Evolutionary conservation across 2,888 invertebrate genomes (phyloP), one percentile per base, ranked within the genome.

Genomic region (Rhimphoctona megacephalus): DNA sequence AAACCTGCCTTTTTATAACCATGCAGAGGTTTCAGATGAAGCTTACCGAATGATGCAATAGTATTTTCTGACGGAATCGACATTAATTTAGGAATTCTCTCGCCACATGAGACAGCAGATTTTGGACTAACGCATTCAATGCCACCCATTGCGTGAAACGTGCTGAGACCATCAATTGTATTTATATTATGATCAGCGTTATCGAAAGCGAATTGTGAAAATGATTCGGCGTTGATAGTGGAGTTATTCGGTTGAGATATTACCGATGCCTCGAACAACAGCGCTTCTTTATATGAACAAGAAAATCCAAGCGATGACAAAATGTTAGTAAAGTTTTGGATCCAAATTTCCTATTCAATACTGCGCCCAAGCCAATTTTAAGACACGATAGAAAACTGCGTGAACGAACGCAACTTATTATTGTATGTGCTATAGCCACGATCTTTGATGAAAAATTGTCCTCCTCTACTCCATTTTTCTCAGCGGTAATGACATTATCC

Each of bases 351-450:
- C 89, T 89, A 85, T 91, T 88, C 78, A 92, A 87, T 85, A 89
- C 89, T 36, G 88, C 88, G 49, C 89, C 89, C 61, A 91, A 88
- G 80, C 90, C 91, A 85, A 91, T 83, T 88, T 88, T 87, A 88
- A 92, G 86, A 69, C 90, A 89, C 85, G 92, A 93, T 89, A 90
- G 85, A 89, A 92, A 92, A 82, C 92, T 91, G 86, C 91, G 89
- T 84, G 91, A 91, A 83, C n/a, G n/a, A n/a, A n/a, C n/a, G n/a
- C n/a, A n/a, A n/a, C n/a, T n/a, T n/a, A n/a, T n/a, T n/a, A n/a
- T n/a, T n/a, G n/a, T n/a, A n/a, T n/a, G n/a, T n/a, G n/a, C n/a
- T n/a, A n/a, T n/a, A n/a, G n/a, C n/a, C n/a, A n/a, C n/a, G n/a
- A n/a, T n/a, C n/a, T n/a, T n/a, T n/a, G n/a, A n/a, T n/a, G n/a